Conservation (phyloP, 2,797 vertebrate genomes). For the Acestrorhynchus altus region DNA sequence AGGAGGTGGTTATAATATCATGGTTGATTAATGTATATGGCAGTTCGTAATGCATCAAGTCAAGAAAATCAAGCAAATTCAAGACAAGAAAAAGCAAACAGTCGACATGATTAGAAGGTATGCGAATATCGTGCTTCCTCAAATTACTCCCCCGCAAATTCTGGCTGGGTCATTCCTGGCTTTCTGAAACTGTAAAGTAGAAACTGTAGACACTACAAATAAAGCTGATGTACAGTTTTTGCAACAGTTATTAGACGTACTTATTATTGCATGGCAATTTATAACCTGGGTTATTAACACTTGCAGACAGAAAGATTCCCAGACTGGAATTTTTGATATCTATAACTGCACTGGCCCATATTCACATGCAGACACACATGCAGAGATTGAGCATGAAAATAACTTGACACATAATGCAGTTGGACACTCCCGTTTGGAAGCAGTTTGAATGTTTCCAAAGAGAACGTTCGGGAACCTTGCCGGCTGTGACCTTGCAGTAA, state of each 20-base stretch:
- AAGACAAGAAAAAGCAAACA: no score
- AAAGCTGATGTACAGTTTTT: not conserved
- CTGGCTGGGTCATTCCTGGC: conserved; percentile 1
- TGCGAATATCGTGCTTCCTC: not conserved
- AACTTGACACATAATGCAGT: not conserved
- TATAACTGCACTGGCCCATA: not conserved
- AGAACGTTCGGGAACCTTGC: conserved; percentile 12
- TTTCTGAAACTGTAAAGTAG: not conserved
- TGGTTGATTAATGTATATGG: no score
- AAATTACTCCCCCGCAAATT: not conserved
- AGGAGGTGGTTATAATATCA: no score
- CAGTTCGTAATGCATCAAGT: no score
- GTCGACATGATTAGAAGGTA: not conserved
- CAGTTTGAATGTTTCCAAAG: not conserved
- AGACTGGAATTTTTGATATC: no score
- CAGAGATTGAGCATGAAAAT: not conserved
- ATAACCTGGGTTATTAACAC: no score
- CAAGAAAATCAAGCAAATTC: no score
- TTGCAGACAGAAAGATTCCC: no score
- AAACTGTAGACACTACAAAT: not conserved
- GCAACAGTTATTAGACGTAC: not conserved
- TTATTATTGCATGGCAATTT: not conserved
- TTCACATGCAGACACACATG: not conserved
- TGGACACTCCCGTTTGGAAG: not conserved
- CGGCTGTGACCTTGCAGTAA: not conserved